These are phyloP conservation scores for Suncus etruscus DNA, from an alignment of 2,113 vertebrate species.

Conservation along the genomic window DNA sequence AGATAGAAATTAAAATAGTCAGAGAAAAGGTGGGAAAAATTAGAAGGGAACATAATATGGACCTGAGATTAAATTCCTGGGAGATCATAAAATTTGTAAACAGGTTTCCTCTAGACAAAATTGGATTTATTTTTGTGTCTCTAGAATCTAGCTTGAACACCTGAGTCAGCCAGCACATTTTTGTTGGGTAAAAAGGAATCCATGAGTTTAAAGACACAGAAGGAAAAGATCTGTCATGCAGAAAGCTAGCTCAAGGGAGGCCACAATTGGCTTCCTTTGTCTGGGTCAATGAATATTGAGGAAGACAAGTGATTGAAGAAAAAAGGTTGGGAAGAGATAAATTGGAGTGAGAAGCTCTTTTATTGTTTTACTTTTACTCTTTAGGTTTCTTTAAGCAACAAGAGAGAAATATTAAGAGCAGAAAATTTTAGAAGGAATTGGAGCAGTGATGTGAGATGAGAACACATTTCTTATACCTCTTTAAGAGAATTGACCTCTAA, in stretches of 20 bases:
- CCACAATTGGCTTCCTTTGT: not conserved
- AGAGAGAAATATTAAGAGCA: slow-evolving; percentile 26
- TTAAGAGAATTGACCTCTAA: not conserved
- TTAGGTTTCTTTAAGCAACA: slow-evolving; percentile 41
- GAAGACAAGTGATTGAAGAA: not conserved
- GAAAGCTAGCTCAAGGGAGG: not conserved
- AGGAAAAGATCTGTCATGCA: not conserved
- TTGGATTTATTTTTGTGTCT: not conserved
- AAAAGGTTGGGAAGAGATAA: not conserved
- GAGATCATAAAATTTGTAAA: slow-evolving; percentile 64
- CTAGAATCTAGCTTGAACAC: not conserved
- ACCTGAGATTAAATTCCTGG: slow-evolving; percentile 45
- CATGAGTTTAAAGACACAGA: not conserved
- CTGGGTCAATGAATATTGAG: not conserved
- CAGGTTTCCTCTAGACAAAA: slow-evolving; percentile 22
- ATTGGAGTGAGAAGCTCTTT: not conserved
- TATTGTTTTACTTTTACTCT: not conserved
- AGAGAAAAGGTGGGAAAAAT: slow-evolving; percentile 69
- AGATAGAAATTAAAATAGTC: slow-evolving; percentile 77
- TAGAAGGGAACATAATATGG: slow-evolving; percentile 65
- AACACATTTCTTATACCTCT: not conserved
- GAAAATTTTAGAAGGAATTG: not conserved
- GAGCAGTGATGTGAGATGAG: not conserved
- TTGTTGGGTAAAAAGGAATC: not conserved
- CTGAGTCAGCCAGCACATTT: not conserved